phyloP scores from a whole-genome alignment of 2,888 invertebrate species.

The Tachystola acroxantha region DNA sequence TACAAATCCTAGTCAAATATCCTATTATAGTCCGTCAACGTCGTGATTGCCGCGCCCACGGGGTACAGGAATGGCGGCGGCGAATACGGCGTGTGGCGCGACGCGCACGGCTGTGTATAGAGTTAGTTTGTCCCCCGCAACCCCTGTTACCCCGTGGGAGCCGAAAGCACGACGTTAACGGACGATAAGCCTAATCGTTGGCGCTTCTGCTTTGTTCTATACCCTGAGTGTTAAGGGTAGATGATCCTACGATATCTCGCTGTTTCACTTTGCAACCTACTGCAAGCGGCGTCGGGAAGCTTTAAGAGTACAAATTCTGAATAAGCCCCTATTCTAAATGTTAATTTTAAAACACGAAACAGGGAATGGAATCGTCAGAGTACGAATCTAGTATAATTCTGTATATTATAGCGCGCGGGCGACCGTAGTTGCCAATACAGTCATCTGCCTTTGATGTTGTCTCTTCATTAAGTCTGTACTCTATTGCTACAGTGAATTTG shows the following conservation, averaged over 20 bases:
- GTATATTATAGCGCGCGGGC: constrained; percentile 46
- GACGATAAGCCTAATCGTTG: too few species aligned
- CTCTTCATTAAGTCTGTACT: constrained; percentile 59
- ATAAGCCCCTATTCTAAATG: constrained; percentile 78
- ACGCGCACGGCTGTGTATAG: too few species aligned
- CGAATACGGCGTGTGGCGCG: too few species aligned
- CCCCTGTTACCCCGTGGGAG: too few species aligned
- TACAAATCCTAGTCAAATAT: too few species aligned
- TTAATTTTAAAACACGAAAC: constrained; percentile 57
- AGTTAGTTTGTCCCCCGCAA: too few species aligned
- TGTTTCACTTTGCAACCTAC: constrained; percentile 23
- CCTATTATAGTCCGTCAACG: too few species aligned
- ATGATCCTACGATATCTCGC: constrained; percentile 5
- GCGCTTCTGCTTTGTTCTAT: too few species aligned
- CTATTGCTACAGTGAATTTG: constrained; percentile 70
- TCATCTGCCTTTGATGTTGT: constrained; percentile 73
- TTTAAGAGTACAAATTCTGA: constrained; percentile 86
- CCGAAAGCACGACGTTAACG: too few species aligned
- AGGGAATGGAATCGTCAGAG: constrained; percentile 55
- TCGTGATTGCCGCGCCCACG: too few species aligned
- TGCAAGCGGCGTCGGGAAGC: constrained; percentile 65
- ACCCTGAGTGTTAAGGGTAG: too few species aligned
- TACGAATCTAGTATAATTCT: constrained; percentile 29
- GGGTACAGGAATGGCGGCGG: too few species aligned
- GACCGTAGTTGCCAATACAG: constrained; percentile 43